phyloP scores from a whole-genome alignment of 2,797 vertebrate genomes.

The Triplophysa bombifrons region DNA sequence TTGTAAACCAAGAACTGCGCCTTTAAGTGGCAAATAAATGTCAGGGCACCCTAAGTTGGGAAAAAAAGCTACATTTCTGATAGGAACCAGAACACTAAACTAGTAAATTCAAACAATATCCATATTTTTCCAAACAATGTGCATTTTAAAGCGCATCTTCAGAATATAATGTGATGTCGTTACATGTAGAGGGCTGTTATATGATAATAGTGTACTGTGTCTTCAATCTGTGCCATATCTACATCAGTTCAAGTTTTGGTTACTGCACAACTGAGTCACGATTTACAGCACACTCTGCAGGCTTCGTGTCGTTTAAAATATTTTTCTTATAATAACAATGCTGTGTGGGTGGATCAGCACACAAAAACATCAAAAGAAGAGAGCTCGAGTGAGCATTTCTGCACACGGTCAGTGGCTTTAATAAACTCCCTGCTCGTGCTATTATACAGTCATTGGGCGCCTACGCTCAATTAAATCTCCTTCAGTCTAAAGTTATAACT shows the following conservation, averaged over 20 bases:
- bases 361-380: conserved; percentile 14
- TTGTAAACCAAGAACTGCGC: too few relatives aligned
- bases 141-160: not conserved
- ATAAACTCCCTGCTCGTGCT: conserved; percentile 16
- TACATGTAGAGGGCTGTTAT: conserved; percentile 7
- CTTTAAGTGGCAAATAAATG: too few relatives aligned
- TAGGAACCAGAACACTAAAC: too few relatives aligned
- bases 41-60: too few relatives aligned
- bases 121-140: too few relatives aligned
- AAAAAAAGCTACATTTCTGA: too few relatives aligned
- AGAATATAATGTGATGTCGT: not conserved
- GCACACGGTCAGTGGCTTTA: conserved; percentile 12
- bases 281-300: not conserved
- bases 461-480: conserved; percentile 30
- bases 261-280: not conserved
- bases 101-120: too few relatives aligned
- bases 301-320: conserved; percentile 10
- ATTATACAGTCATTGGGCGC: conserved; percentile 17
- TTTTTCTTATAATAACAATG: conserved; percentile 34
- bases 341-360: conserved; percentile 30
- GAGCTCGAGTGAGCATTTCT: not conserved
- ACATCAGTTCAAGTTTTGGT: conserved; percentile 11
- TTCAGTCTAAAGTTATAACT: not conserved
- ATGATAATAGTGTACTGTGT: not conserved
- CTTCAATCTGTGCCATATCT: conserved; percentile 6